Evolutionary conservation across 1,140 invertebrate genomes (phyloP), one percentile per base, ranked within the genome.

Genomic region (Drosophila nannoptera): DNA sequence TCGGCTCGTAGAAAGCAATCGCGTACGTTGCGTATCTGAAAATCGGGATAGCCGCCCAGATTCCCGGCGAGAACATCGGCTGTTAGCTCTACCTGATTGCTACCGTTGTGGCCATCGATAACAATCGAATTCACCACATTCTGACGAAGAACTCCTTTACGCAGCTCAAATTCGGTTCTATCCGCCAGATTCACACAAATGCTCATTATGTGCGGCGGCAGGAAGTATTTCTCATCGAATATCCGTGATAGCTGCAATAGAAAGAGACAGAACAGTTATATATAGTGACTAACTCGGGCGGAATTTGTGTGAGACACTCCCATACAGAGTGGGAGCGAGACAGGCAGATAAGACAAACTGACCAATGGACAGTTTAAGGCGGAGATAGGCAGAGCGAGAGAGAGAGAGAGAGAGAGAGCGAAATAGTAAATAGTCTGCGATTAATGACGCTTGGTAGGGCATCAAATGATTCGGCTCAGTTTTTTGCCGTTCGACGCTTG

Each of bases 91-190:
- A 87, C 78, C 49, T 78, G 75, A 40, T 77, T 82, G 11, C 69
- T 58, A 6, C 62, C 61, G 16, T 71, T 45, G 1, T 61, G 58
- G 0, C 88, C 87, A 16, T 67, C 72, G 5, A 89, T 48, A 0
- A 61, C 63, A 14, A 89, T 73, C 33, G 71, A 60, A 67, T 89
- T 89, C 6, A 89, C 74, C 2, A 64, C 71, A 53, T 87, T 88
- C 5, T 68, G 35, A 3, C 53, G 61, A 48, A 89, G 87, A 14
- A 89, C 67, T 42, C 69, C 73, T 40, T 55, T 48, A 0, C 67
- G 59, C 9, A 89, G 33, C 6, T 64, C 32, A 35, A 35, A 35
- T 8, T 35, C 45, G 5, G 45, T 46, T 4, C 35, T 6, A 5
- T 58, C 16, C 7, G 32, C 55, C 33, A 89, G 54, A 16, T 61